Base-by-base conservation (phyloP, 2,888 invertebrate species). In the Rotaria sp. region DNA sequence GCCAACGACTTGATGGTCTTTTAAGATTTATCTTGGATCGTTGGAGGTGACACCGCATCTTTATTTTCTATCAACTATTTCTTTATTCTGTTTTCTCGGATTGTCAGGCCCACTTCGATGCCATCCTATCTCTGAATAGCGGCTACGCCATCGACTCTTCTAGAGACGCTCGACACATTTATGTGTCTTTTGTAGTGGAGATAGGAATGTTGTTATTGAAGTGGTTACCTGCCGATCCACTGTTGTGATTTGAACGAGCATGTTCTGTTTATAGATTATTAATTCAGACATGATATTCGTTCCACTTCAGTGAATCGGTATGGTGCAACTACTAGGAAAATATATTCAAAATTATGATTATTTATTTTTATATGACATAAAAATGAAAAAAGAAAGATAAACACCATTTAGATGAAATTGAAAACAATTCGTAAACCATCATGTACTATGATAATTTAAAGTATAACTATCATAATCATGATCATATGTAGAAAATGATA, bases 401-500 rank as follows among this genome's bases (percentile, higher is more conserved):
- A 13, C 8, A 13, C 91, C 91, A 87, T 90, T 90, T 35, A 90
- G 87, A 87, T 91, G 91, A 41, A 89, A 89, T 85, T 89, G 87
- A 88, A 91, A 91, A 86, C 91, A 91, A 75, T 89, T 90, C 86
- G 89, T 90, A 88, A 90, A 91, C 91, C 91, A 91, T 88, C 90
- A 90, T 18, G 90, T 90, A 24, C 90, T 90, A 52, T 89, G 88
- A 88, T 89, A 90, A 86, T 89, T 88, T 85, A 89, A 88, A 8
- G 90, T 90, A 87, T 90, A 90, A 88, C 90, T 90, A 88, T 97
- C 97, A 89, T 96, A 93, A 91, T 97, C 97, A 84, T 93, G 94
- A 91, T 96, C 96, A 88, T 94, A 94, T 1, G 96, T 94, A 86
- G 96, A 96, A 92, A 96, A 96, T 88, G 95, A 94, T 84, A 96